These are phyloP conservation scores for Drosophila micromelanica DNA, from an alignment of 1,140 invertebrate genomes.

Conservation along the genomic window DNA sequence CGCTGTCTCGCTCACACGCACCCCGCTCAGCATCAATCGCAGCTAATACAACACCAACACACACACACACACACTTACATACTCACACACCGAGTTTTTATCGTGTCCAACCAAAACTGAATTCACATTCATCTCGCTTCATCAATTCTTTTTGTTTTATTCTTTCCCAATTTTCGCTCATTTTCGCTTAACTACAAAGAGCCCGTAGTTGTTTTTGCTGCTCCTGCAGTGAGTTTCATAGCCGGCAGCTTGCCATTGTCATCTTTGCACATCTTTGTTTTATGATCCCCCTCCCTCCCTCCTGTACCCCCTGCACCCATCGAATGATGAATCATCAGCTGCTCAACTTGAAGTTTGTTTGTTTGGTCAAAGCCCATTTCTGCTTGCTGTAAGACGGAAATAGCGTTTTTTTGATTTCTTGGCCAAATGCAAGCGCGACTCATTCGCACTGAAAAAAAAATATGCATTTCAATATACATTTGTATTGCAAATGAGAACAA, in stretches of 20 bases:
- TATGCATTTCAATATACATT: too few species aligned
- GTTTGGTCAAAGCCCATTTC: neutral
- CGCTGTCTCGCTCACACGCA: constrained; percentile 9
- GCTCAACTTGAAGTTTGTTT: constrained; percentile 35
- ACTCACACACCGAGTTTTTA: constrained; percentile 11
- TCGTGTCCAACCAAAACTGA: constrained; percentile 35
- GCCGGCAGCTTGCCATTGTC: constrained; percentile 23
- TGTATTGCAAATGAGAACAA: too few species aligned
- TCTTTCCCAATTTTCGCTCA: constrained; percentile 33
- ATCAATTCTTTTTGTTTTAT: constrained; percentile 16
- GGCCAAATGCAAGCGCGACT: constrained; percentile 30
- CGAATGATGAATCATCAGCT: too few species aligned
- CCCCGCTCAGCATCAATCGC: constrained; percentile 20
- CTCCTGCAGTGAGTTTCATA: constrained; percentile 13
- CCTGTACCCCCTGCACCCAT: too few species aligned
- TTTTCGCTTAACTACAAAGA: too few species aligned
- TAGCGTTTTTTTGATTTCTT: constrained; percentile 26
- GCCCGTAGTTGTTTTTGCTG: constrained; percentile 18
- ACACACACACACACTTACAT: constrained; percentile 16
- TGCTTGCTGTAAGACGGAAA: constrained; percentile 11
- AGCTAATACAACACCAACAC: constrained; percentile 1
- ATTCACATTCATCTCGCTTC: constrained; percentile 43
- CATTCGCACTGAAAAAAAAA: constrained; percentile 3
- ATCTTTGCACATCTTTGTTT: constrained; percentile 6
- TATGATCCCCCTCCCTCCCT: too few species aligned